These are phyloP conservation scores for Helobdella robusta DNA, from an alignment of 2,888 invertebrate genomes.

Conservation along the genomic window DNA sequence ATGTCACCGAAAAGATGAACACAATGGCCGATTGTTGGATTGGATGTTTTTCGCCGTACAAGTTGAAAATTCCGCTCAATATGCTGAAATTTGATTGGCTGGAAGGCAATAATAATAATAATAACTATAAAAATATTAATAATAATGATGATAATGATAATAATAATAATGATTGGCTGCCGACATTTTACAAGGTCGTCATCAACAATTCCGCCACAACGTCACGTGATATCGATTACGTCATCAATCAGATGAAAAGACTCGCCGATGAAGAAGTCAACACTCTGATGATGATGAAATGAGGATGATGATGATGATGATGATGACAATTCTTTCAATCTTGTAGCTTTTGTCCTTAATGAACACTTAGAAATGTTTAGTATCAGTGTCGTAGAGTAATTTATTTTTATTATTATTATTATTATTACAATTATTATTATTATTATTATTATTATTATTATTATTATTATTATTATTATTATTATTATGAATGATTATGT, in stretches of 20 bases:
- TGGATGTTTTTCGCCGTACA: neutral
- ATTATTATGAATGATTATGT: neutral
- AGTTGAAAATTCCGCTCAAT: neutral
- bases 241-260: slow-evolving; percentile 5
- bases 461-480: neutral
- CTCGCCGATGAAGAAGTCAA: slow-evolving; percentile 20
- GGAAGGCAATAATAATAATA: neutral
- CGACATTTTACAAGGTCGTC: slow-evolving; percentile 8
- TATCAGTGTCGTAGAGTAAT: neutral
- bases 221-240: slow-evolving; percentile 9
- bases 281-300: neutral
- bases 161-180: neutral
- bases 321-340: neutral
- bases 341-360: neutral
- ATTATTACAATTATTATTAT: neutral
- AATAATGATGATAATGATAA: neutral
- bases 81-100: neutral
- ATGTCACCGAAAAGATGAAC: slow-evolving; percentile 6
- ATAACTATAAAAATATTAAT: neutral
- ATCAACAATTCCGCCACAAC: slow-evolving; percentile 8
- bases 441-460: neutral
- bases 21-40: neutral
- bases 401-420: neutral
- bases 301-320: neutral
- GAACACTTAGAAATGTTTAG: neutral